Evolutionary conservation across 2,888 invertebrate genomes (phyloP), one percentile per base, ranked within the genome.

Genomic region (Argynnis bischoffii): DNA sequence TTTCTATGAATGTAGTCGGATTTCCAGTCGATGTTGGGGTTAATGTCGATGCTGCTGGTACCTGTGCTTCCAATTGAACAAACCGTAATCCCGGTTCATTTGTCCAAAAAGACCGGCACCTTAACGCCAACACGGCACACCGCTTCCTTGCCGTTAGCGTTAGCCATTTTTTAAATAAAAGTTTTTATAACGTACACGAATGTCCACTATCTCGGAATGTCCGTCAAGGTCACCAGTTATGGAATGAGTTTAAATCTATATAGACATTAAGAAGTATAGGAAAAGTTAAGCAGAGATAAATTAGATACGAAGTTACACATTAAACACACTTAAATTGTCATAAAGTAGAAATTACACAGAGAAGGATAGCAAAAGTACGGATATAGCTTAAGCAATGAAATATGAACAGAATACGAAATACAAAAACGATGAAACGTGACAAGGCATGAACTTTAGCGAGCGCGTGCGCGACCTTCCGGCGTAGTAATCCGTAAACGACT

Each of bases 51-150:
- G 47, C 35, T 26, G 41, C 55, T 48, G 66, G 50, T n/a, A 66
- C 48, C 0, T 66, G 66, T 6, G 51, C 75, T 53, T 79, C 77
- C 0, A 79, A 46, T 56, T 75, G 73, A 0, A 72, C 72, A 60
- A 77, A 77, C 76, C 77, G 76, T 13, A 76, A 41, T 1, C 64
- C 72, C 2, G 76, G 76, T 66, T 76, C 71, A 6, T 76, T 72
- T 0, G 76, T 69, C 75, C 73, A 76, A 64, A 77, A 74, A 11
- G 75, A 70, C 6, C n/a, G 75, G 74, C 47, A 47, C 47, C 14
- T 47, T 47, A 13, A 47, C 47, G 14, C 47, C 47, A 14, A 47
- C 47, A 47, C 47, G 47, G 14, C 47, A 47, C 47, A 47, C 47
- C 47, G 2, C 47, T 8, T 47, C 47, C 14, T 47, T 47, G 2